Conservation (phyloP, 2,888 invertebrate species). For the Labia minor region DNA sequence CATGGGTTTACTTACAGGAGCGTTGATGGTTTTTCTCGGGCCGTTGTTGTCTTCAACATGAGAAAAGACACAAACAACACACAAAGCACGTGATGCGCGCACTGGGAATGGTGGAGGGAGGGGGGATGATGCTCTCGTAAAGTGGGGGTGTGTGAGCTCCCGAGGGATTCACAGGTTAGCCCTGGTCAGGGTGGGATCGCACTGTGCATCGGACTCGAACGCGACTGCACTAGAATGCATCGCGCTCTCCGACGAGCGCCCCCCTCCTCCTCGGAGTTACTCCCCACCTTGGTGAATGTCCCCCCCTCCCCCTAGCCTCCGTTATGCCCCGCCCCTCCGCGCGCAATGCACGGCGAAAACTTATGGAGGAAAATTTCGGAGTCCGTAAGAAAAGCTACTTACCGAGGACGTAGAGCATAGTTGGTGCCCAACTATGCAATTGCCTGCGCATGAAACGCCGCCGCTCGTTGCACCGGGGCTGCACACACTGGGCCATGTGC, state of each 20-base stretch:
- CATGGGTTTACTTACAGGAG: no score
- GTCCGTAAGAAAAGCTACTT: no score
- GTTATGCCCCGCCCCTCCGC: background rate
- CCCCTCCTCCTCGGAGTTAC: background rate
- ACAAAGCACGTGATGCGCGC: constrained; percentile 5
- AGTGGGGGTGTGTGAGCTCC: background rate
- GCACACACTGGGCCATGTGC: constrained; percentile 13
- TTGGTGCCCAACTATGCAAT: background rate
- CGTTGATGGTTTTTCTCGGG: background rate
- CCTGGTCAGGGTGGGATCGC: background rate
- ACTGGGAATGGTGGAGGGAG: background rate
- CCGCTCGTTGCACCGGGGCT: constrained; percentile 6
- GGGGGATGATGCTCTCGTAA: background rate
- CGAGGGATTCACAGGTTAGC: background rate
- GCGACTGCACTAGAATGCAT: constrained; percentile 4
- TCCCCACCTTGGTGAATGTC: background rate
- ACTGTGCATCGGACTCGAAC: constrained; percentile 7
- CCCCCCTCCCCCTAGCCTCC: background rate
- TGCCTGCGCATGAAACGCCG: constrained; percentile 5
- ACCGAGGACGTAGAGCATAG: background rate
- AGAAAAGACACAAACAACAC: background rate
- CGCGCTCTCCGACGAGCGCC: background rate
- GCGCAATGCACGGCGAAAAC: no score
- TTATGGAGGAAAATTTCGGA: no score
- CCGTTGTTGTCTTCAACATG: background rate